Conservation (phyloP, 2,888 invertebrate genomes). For the Drosophila aldrichi region DNA sequence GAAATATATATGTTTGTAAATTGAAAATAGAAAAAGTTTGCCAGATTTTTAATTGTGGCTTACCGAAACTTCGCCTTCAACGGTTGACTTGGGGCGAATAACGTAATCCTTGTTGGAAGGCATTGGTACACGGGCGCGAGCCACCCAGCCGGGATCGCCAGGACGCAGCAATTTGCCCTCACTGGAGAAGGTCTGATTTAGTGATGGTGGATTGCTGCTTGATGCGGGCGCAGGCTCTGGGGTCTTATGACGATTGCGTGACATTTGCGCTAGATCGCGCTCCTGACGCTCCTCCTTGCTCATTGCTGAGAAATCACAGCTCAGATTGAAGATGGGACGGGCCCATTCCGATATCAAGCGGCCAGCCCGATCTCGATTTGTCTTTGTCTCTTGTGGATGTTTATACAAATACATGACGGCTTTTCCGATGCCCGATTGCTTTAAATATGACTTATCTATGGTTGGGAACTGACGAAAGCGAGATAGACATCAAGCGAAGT, state of each 20-base stretch:
- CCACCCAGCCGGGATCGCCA: constrained; percentile 98
- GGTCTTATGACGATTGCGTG: constrained; percentile 84
- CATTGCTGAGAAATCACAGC: constrained; percentile 96
- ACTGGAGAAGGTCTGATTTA: constrained; percentile 88
- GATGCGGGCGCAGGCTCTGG: constrained; percentile 85
- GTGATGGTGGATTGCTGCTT: constrained; percentile 86
- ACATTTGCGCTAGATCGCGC: constrained; percentile 95
- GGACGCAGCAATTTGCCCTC: constrained; percentile 92
- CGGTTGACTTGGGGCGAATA: constrained; percentile 95
- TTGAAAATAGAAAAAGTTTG: too few species aligned
- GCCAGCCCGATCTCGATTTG: constrained; percentile 95
- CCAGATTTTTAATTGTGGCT: constrained; percentile 71
- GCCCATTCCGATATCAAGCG: constrained; percentile 99
- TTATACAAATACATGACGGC: constrained; percentile 99
- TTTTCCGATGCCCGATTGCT: constrained; percentile 98
- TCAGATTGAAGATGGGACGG: constrained; percentile 98
- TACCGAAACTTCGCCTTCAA: constrained; percentile 94
- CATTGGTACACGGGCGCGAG: constrained; percentile 96
- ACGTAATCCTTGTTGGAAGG: constrained; percentile 99
- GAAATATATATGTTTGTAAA: too few species aligned
- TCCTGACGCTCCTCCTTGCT: constrained; percentile 97
- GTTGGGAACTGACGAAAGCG: constrained; percentile 88
- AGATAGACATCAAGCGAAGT: not conserved
- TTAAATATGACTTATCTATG: constrained; percentile 94
- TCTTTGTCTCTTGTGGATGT: constrained; percentile 98